A percentile compares a stretch with the other conserved stretches of the same genome.
phyloP scores from a whole-genome alignment of 2,797 vertebrate genomes.

The Sebastes itinus region DNA sequence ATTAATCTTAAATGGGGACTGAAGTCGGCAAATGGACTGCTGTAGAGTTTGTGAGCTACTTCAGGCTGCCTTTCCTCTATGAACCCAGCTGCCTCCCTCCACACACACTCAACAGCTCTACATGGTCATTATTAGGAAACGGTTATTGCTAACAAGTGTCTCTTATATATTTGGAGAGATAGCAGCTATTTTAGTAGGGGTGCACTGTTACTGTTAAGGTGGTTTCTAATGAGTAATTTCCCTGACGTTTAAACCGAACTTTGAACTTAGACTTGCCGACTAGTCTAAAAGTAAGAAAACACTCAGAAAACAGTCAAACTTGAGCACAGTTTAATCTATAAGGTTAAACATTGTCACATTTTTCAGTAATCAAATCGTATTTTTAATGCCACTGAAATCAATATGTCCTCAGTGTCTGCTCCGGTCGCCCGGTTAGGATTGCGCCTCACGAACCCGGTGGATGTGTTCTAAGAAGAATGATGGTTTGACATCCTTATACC shows the following conservation, averaged over 20 bases:
- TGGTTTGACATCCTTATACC: neutral
- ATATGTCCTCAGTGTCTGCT: neutral
- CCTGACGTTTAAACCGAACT: neutral
- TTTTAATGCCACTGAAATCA: neutral
- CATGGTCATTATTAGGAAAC: neutral
- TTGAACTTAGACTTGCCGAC: neutral
- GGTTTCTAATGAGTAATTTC: neutral
- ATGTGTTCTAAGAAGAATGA: neutral
- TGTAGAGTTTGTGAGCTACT: conserved; percentile 9
- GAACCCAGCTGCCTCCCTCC: conserved; percentile 4
- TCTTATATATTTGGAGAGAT: neutral
- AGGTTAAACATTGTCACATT: neutral
- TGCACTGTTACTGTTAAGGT: neutral
- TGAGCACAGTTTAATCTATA: neutral
- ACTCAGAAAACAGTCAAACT: neutral
- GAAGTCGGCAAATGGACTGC: conserved; percentile 37
- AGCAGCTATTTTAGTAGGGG: neutral
- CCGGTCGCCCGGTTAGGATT: neutral
- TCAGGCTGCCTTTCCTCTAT: neutral
- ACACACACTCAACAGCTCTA: neutral
- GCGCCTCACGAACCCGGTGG: neutral
- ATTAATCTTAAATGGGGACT: conserved; percentile 68
- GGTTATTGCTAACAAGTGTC: neutral
- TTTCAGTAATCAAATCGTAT: too few species aligned
- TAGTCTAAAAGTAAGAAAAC: neutral